These are phyloP conservation scores for Hypolimnas misippus DNA, from an alignment of 2,888 invertebrate genomes.

Conservation along the genomic window DNA sequence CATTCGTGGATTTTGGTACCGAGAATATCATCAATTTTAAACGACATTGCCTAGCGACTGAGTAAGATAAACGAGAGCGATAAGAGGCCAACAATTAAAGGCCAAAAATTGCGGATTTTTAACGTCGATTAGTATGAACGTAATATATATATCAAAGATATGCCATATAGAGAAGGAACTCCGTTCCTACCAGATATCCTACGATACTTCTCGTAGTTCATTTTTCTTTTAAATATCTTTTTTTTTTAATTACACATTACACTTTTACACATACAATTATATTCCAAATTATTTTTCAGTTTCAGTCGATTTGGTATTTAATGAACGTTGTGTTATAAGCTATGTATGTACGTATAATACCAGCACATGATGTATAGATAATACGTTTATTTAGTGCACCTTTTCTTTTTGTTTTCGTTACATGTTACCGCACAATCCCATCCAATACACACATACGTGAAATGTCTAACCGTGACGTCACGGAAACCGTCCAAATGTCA, in stretches of 20 bases:
- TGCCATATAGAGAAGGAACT: too few relatives aligned
- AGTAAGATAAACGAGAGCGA: too few relatives aligned
- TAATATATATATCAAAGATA: too few relatives aligned
- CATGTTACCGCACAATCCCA: slow-evolving; percentile 82
- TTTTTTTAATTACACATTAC: neutral
- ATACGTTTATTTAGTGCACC: slow-evolving; percentile 82
- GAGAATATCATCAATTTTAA: too few relatives aligned
- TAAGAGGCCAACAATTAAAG: too few relatives aligned
- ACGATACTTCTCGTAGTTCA: too few relatives aligned
- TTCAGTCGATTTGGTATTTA: slow-evolving; percentile 8
- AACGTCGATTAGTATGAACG: too few relatives aligned
- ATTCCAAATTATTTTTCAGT: slow-evolving; percentile 1
- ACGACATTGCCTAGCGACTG: too few relatives aligned
- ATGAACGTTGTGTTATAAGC: neutral
- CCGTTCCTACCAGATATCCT: neutral
- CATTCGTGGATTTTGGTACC: too few relatives aligned
- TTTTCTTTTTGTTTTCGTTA: slow-evolving; percentile 82
- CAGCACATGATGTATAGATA: slow-evolving; percentile 48
- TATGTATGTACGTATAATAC: slow-evolving; percentile 21
- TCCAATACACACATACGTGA: slow-evolving; percentile 70
- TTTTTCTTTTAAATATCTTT: neutral
- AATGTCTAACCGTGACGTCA: slow-evolving; percentile 58
- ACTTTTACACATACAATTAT: slow-evolving; percentile 1
- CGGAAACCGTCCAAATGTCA: slow-evolving; percentile 58
- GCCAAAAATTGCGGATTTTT: too few relatives aligned